Percentiles rank a stretch among this genome's conserved stretches.
Evolutionary conservation across 2,888 invertebrate genomes (phyloP).

Genomic region (Seladonia tumulorum): DNA sequence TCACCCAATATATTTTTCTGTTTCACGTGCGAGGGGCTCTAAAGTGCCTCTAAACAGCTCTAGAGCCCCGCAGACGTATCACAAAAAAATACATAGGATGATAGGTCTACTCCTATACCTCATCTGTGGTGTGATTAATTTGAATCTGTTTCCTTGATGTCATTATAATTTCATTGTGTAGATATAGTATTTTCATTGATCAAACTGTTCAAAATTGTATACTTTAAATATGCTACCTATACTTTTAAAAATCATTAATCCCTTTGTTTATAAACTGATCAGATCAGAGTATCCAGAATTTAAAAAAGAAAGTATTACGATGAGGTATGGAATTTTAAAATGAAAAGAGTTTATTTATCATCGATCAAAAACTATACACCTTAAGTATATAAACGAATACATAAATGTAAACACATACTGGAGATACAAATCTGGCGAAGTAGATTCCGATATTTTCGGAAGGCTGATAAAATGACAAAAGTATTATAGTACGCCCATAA

Average conservation of each 20-base stretch:
- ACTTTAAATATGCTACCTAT: no score
- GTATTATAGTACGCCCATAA: slow-evolving; percentile 41
- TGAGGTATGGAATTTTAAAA: slow-evolving; percentile 54
- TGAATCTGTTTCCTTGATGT: background rate
- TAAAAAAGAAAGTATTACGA: background rate
- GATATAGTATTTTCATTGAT: background rate
- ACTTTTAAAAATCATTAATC: background rate
- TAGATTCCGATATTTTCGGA: slow-evolving; percentile 36
- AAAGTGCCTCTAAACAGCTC: no score
- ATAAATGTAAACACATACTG: slow-evolving; percentile 57
- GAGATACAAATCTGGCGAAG: slow-evolving; percentile 56
- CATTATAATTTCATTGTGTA: background rate
- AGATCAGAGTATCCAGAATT: background rate
- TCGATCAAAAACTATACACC: slow-evolving; percentile 72
- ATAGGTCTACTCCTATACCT: no score
- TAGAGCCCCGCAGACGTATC: no score
- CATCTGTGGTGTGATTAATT: background rate
- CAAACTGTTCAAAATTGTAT: background rate
- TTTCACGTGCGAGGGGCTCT: no score
- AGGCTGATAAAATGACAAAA: slow-evolving; percentile 55
- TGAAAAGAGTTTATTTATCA: slow-evolving; percentile 69
- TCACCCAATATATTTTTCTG: no score
- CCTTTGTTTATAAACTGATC: background rate
- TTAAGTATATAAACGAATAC: slow-evolving; percentile 68
- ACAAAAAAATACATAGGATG: no score